phyloP scores from a whole-genome alignment of 2,113 vertebrate species.

The Puntigrus tetrazona region DNA sequence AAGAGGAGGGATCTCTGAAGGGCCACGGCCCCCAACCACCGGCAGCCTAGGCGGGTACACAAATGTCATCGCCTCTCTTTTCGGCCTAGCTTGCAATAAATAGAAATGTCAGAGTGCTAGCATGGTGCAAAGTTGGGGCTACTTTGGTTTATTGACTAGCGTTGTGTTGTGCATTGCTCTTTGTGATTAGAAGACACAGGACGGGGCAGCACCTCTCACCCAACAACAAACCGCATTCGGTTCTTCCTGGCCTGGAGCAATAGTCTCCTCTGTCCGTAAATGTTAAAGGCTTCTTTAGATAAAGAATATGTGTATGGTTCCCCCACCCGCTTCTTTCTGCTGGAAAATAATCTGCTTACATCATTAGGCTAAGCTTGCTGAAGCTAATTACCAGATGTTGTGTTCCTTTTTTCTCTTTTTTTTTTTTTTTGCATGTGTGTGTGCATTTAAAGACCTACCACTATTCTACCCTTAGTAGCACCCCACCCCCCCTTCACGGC shows the following conservation, averaged over 20 bases:
- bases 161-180: constrained; percentile 47
- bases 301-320: constrained; percentile 53
- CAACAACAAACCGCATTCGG: constrained; percentile 29
- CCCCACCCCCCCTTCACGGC: constrained; percentile 83
- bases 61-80: constrained; percentile 20
- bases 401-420: constrained; percentile 77
- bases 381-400: constrained; percentile 98
- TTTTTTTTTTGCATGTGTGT: constrained; percentile 62
- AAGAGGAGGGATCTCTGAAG: constrained; percentile 19
- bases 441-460: constrained; percentile 82
- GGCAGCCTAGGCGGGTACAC: constrained; percentile 9
- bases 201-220: constrained; percentile 41
- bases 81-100: neutral
- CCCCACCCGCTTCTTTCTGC: constrained; percentile 62
- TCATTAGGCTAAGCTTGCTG: constrained; percentile 94
- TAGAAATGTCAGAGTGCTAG: constrained; percentile 27
- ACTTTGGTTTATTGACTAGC: neutral
- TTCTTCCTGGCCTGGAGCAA: constrained; percentile 49
- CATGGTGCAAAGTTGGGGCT: neutral
- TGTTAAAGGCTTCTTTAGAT: constrained; percentile 56
- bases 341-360: constrained; percentile 97
- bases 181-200: constrained; percentile 51
- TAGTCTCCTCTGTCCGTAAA: constrained; percentile 58
- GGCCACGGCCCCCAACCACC: constrained; percentile 3
- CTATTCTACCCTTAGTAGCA: constrained; percentile 84